A percentile compares a stretch with the other conserved stretches of the same genome.
Evolutionary conservation across 2,888 invertebrate species (phyloP).

Genomic region (Chrysopilus asiliformis): DNA sequence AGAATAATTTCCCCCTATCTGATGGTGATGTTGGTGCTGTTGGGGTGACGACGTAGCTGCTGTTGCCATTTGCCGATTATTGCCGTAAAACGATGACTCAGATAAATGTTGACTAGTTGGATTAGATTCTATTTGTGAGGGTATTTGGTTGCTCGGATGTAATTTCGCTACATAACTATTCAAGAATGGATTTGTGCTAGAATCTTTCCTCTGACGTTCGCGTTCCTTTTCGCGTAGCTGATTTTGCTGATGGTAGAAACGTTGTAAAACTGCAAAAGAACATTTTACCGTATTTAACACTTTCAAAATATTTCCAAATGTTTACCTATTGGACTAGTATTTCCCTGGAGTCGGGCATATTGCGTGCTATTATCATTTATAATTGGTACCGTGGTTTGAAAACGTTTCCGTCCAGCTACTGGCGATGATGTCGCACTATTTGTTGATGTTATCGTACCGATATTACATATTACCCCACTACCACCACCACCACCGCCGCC

Average conservation of each 20-base stretch:
- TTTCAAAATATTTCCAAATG: background rate
- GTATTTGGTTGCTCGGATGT: slow-evolving; percentile 13
- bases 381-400: slow-evolving; percentile 20
- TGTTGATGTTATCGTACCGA: background rate
- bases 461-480: no score
- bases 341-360: slow-evolving; percentile 40
- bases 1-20: no score
- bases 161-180: slow-evolving; percentile 26
- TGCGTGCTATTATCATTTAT: slow-evolving; percentile 20
- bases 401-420: slow-evolving; percentile 19
- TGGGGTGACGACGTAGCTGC: slow-evolving; percentile 5
- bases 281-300: background rate
- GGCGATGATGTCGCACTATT: slow-evolving; percentile 14
- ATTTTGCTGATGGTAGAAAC: slow-evolving; percentile 66
- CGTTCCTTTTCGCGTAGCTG: slow-evolving; percentile 46
- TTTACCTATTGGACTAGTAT: slow-evolving; percentile 55
- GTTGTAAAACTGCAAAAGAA: slow-evolving; percentile 45
- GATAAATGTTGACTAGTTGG: slow-evolving; percentile 9
- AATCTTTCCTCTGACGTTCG: slow-evolving; percentile 23
- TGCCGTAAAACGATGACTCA: slow-evolving; percentile 2
- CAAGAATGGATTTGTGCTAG: slow-evolving; percentile 30
- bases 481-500: slow-evolving; percentile 15
- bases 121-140: slow-evolving; percentile 12
- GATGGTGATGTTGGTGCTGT: slow-evolving; percentile 19
- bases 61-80: no score